Evolutionary conservation across 2,797 vertebrate genomes (phyloP).

Genomic region (Sebastes iracundus): DNA sequence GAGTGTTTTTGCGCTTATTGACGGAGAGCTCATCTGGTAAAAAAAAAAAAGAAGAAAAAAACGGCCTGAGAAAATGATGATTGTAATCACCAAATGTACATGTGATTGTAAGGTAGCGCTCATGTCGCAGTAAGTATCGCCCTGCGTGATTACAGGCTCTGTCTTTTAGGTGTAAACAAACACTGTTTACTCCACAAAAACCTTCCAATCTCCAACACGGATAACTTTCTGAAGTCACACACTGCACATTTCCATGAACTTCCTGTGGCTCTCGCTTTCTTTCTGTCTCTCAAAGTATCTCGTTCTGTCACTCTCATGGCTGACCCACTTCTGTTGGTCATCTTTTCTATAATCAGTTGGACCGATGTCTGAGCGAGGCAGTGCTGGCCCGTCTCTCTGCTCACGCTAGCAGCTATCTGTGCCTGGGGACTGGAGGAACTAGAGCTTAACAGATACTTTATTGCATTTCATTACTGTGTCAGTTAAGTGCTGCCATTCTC

Average conservation of each 20-base stretch:
- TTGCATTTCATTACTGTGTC: slow-evolving; percentile 42
- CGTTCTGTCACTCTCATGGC: slow-evolving; percentile 34
- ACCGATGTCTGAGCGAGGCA: slow-evolving; percentile 36
- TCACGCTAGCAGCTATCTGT: slow-evolving; percentile 43
- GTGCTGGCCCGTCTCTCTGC: slow-evolving; percentile 35
- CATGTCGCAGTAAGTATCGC: slow-evolving; percentile 5
- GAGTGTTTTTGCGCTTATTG: slow-evolving; percentile 20
- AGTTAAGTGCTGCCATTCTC: slow-evolving; percentile 13
- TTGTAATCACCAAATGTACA: slow-evolving; percentile 38
- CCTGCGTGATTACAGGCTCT: neutral
- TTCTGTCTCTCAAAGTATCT: slow-evolving; percentile 28
- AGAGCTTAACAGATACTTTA: slow-evolving; percentile 63
- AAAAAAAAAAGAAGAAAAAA: neutral
- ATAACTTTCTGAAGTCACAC: neutral
- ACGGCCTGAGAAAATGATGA: neutral
- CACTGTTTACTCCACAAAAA: neutral
- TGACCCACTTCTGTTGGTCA: slow-evolving; percentile 77
- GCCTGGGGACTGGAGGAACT: slow-evolving; percentile 58
- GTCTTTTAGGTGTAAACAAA: slow-evolving; percentile 16
- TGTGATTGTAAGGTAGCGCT: slow-evolving; percentile 24
- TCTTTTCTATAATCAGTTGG: slow-evolving; percentile 61
- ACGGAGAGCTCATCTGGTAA: slow-evolving; percentile 10
- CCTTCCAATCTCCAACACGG: neutral
- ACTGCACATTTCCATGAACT: neutral
- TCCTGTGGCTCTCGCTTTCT: slow-evolving; percentile 5